Evolutionary conservation across 1,140 invertebrate genomes (phyloP), one percentile per base, ranked within the genome.

Genomic region (Drosophila obscura): DNA sequence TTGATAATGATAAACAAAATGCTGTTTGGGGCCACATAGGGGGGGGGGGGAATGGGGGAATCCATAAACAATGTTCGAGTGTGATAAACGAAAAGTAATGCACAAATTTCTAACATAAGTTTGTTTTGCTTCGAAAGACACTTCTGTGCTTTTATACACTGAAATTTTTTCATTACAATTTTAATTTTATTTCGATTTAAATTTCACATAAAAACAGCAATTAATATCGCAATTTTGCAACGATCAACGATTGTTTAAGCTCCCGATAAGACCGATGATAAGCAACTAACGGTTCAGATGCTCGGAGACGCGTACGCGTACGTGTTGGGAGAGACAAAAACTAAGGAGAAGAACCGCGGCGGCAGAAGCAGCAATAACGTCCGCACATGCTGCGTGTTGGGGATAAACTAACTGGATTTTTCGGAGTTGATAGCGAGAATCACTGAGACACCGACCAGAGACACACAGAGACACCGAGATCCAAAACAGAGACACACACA

Each of bases 361-460:
- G 55, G 73, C 72, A 53, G 72, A 51, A 67, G 73, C 77, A 72
- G 76, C 80, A 72, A 75, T 88, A 62, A 91, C 90, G 90, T 91
- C 90, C 90, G 90, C 73, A 90, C 90, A 84, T 88, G 85, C 83
- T 91, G 90, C 90, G 90, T 84, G 82, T 80, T 91, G 83, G 82
- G 80, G 90, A 91, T 91, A 91, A 91, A 91, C 90, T 91, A 91
- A 87, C 83, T 85, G 81, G 81, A 87, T 90, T 90, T 90, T 83
- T 91, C 84, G 85, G 85, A 91, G 89, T 74, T 83, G 79, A 52
- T 68, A 68, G 73, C 68, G 51, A 77, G 71, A 85, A 85, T 88
- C 82, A 88, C 82, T 65, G 83, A 85, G 81, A 81, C 77, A 81
- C 67, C 28, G 31, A 73, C 64, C 72, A 64, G 65, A 85, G 68